Evolutionary conservation across 2,888 invertebrate genomes (phyloP).

Genomic region (Drosophila imparisetae): DNA sequence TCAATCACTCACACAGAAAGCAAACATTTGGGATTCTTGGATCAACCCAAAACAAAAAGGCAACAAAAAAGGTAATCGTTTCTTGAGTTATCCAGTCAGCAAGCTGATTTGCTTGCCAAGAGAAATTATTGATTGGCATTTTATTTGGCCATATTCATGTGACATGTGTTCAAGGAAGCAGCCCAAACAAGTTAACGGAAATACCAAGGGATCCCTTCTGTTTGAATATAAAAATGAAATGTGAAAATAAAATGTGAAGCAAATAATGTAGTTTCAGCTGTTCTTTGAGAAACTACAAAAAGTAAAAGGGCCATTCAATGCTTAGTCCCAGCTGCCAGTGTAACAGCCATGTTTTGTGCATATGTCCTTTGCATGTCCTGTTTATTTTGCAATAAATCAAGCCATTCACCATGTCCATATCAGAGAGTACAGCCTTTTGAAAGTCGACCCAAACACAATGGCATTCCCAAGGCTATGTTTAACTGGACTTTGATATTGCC

Average conservation of each 20-base stretch:
- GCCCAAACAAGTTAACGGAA: constrained; percentile 61
- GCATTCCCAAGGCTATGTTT: constrained; percentile 22
- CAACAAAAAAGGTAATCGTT: constrained; percentile 29
- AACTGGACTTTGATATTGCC: constrained; percentile 9
- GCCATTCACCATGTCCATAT: constrained; percentile 43
- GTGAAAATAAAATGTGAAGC: constrained; percentile 31
- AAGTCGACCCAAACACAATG: constrained; percentile 8
- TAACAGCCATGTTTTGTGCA: constrained; percentile 9
- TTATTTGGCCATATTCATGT: constrained; percentile 67
- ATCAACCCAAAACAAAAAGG: constrained; percentile 51
- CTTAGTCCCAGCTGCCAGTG: constrained; percentile 12
- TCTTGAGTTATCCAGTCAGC: constrained; percentile 63
- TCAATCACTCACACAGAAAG: constrained; percentile 32
- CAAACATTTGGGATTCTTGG: constrained; percentile 58
- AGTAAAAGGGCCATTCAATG: constrained; percentile 18
- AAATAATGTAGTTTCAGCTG: constrained; percentile 59
- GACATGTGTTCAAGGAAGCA: constrained; percentile 38
- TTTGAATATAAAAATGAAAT: constrained; percentile 19
- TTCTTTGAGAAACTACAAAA: constrained; percentile 63
- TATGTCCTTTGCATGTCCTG: constrained; percentile 57
- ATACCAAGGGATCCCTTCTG: constrained; percentile 32
- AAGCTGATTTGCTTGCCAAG: constrained; percentile 23
- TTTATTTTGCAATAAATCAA: constrained; percentile 71
- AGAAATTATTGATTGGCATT: constrained; percentile 74
- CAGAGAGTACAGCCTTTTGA: constrained; percentile 1